Evolutionary conservation across 2,888 invertebrate genomes (phyloP).

Genomic region (Odontocolon sp.): DNA sequence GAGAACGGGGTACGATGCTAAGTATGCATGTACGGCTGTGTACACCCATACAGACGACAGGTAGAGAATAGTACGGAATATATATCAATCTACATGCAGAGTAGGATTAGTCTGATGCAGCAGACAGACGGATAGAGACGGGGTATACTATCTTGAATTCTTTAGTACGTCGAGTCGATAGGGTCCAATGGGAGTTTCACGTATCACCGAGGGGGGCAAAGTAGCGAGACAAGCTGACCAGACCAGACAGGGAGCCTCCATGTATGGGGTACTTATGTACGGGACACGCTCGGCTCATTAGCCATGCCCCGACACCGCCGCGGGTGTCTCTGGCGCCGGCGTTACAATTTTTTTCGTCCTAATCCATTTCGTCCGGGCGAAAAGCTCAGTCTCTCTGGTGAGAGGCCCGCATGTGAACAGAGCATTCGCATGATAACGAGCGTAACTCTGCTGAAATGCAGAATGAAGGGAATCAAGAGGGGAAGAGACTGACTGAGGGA

Average conservation of each 20-base stretch:
- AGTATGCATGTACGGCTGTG: too few relatives aligned
- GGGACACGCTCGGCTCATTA: constrained; percentile 56
- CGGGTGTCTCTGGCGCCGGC: constrained; percentile 58
- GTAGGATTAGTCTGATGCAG: constrained; percentile 58
- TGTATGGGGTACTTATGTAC: constrained; percentile 41
- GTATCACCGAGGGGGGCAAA: neutral
- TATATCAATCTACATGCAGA: constrained; percentile 47
- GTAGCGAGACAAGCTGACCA: neutral
- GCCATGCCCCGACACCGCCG: constrained; percentile 49
- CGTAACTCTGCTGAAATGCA: constrained; percentile 67
- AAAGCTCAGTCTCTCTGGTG: constrained; percentile 37
- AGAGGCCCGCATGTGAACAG: constrained; percentile 61
- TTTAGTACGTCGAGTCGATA: constrained; percentile 55
- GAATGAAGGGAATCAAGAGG: constrained; percentile 53
- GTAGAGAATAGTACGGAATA: neutral
- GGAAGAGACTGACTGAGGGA: constrained; percentile 54
- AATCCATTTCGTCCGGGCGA: constrained; percentile 62
- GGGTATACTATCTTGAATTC: constrained; percentile 47
- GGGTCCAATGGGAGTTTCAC: constrained; percentile 46
- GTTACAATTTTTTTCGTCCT: constrained; percentile 48
- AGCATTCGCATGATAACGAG: constrained; percentile 76
- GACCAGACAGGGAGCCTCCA: neutral
- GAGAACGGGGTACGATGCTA: too few relatives aligned
- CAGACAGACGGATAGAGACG: constrained; percentile 38
- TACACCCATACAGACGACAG: neutral